These are phyloP conservation scores for Hippocampus barbouri DNA, from an alignment of 2,113 vertebrate genomes.

Conservation along the genomic window DNA sequence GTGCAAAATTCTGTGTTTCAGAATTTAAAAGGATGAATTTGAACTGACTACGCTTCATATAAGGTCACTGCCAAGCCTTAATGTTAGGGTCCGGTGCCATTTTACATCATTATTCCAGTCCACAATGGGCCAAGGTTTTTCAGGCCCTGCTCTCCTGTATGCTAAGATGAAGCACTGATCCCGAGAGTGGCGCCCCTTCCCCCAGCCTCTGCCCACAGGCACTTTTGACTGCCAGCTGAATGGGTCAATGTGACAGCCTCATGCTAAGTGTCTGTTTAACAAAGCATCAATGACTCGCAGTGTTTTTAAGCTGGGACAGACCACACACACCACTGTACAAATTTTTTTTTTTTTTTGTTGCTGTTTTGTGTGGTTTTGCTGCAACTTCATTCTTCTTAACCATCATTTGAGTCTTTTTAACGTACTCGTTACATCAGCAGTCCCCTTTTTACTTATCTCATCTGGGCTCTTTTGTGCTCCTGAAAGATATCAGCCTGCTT, in stretches of 20 bases:
- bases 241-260: background rate
- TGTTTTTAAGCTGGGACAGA: background rate
- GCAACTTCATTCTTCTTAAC: background rate
- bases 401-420: background rate
- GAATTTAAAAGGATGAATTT: too few species aligned
- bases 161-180: background rate
- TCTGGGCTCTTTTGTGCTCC: conserved; percentile 16
- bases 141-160: background rate
- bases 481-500: conserved; percentile 18
- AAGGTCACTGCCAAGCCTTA: too few species aligned
- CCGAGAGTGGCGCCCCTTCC: background rate
- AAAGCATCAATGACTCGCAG: background rate
- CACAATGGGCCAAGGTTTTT: background rate
- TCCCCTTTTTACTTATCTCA: conserved; percentile 12
- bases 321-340: background rate
- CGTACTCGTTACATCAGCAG: conserved; percentile 19
- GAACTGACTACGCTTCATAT: too few species aligned
- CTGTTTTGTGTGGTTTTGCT: background rate
- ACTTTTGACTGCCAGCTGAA: background rate
- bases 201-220: background rate
- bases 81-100: too few species aligned
- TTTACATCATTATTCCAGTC: background rate
- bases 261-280: background rate
- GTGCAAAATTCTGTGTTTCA: too few species aligned
- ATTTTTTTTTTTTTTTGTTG: background rate